Percentiles rank a stretch among this genome's conserved stretches.
These are phyloP conservation scores for Phorcus lineatus DNA, from an alignment of 2,888 invertebrate species.

Conservation along the genomic window DNA sequence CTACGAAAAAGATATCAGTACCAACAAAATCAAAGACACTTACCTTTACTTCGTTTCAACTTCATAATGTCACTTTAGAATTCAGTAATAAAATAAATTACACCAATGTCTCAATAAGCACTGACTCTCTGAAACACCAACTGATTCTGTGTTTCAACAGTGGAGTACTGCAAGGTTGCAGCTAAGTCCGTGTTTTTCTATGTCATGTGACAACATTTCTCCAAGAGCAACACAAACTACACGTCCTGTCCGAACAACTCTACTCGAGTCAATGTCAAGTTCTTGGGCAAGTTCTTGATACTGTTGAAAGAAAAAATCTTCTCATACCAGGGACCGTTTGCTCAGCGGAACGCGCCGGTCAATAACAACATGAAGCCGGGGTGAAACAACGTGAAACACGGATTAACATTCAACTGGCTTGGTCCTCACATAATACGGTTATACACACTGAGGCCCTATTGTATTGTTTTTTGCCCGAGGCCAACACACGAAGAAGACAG, in stretches of 20 bases:
- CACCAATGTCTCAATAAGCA: too few species aligned
- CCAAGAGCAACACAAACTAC: background rate
- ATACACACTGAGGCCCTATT: slow-evolving; percentile 1
- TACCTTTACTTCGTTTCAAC: slow-evolving; percentile 4
- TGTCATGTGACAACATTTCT: background rate
- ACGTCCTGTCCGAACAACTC: background rate
- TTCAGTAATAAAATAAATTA: too few species aligned
- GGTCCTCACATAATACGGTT: background rate
- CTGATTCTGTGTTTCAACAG: background rate
- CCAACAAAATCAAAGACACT: background rate
- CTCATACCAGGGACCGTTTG: background rate
- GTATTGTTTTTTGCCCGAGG: background rate
- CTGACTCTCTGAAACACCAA: too few species aligned
- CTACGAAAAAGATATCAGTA: too few species aligned
- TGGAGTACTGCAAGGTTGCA: background rate
- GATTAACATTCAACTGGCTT: background rate
- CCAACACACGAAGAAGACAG: too few species aligned
- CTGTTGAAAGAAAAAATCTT: background rate
- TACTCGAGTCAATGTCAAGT: background rate
- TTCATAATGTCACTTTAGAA: background rate
- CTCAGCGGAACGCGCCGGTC: background rate
- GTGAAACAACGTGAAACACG: background rate
- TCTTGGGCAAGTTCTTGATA: background rate
- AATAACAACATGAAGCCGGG: background rate
- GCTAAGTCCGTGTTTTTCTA: background rate